These are phyloP conservation scores for Cryptoprocta ferox DNA, from an alignment of 2,797 vertebrate species.

Conservation along the genomic window DNA sequence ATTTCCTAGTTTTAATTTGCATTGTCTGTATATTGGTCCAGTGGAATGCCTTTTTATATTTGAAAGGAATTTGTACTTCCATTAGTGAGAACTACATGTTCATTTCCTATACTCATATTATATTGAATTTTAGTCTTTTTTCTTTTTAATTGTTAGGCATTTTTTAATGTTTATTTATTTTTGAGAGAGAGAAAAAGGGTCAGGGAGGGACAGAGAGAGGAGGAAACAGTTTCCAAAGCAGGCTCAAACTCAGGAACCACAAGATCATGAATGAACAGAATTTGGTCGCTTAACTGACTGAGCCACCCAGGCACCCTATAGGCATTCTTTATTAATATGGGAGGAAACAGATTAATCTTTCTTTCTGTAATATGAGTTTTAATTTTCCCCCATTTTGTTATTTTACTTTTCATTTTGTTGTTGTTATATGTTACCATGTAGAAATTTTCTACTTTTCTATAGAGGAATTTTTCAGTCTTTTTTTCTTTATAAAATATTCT, in stretches of 20 bases:
- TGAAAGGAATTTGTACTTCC: constrained; percentile 12
- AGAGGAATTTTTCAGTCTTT: neutral
- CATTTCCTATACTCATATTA: neutral
- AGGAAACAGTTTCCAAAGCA: too few species aligned
- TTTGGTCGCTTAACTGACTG: too few species aligned
- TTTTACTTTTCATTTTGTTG: neutral
- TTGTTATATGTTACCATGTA: neutral
- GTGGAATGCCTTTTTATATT: neutral
- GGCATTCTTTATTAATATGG: neutral
- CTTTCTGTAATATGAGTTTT: neutral
- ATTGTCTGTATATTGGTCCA: neutral
- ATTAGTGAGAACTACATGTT: neutral
- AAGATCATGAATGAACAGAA: too few species aligned
- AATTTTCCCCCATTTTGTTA: neutral
- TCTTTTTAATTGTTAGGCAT: neutral
- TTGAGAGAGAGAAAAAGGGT: too few species aligned
- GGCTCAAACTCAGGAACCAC: too few species aligned
- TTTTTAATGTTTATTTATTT: neutral
- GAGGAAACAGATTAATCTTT: neutral
- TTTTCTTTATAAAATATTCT: constrained; percentile 9
- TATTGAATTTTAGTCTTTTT: neutral
- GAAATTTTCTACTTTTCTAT: neutral
- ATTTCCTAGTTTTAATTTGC: neutral
- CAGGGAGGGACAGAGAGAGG: too few species aligned
- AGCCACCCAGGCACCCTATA: neutral